Conservation (phyloP, 2,113 vertebrate genomes). For the Chrysochloris asiatica region DNA sequence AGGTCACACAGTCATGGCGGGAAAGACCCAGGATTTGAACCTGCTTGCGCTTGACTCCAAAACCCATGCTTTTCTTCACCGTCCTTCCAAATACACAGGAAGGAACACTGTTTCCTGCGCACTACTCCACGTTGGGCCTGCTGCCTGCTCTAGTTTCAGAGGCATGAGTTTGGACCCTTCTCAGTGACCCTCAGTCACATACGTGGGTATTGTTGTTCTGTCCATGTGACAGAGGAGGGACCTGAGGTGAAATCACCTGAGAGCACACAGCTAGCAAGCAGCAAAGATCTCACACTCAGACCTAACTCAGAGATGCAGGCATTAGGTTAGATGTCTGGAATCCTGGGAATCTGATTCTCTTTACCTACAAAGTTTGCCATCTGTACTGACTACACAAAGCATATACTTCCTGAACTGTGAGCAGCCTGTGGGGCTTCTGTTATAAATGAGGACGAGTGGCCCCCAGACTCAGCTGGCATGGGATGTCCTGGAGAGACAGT, state of each 20-base stretch:
- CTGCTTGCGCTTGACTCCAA: neutral
- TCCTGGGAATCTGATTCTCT: too few species aligned
- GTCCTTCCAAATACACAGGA: neutral
- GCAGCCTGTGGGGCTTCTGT: too few species aligned
- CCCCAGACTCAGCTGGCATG: too few species aligned
- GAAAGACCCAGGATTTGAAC: neutral
- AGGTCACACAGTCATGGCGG: neutral
- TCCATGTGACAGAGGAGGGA: neutral
- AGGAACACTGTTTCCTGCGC: accelerated
- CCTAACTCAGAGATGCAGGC: neutral
- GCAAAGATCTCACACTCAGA: neutral
- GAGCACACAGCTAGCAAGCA: neutral
- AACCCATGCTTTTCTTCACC: neutral
- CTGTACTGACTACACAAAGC: too few species aligned
- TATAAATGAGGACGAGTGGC: too few species aligned
- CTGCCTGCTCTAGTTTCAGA: neutral
- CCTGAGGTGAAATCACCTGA: neutral
- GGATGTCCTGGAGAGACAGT: too few species aligned
- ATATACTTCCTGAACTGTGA: too few species aligned
- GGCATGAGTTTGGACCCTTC: neutral
- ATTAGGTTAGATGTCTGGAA: too few species aligned
- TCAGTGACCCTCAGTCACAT: accelerated
- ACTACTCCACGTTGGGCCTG: neutral
- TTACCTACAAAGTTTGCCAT: too few species aligned
- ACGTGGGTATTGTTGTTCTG: neutral